Conservation (phyloP, 1,140 invertebrate genomes). For the Batillaria attramentaria region DNA sequence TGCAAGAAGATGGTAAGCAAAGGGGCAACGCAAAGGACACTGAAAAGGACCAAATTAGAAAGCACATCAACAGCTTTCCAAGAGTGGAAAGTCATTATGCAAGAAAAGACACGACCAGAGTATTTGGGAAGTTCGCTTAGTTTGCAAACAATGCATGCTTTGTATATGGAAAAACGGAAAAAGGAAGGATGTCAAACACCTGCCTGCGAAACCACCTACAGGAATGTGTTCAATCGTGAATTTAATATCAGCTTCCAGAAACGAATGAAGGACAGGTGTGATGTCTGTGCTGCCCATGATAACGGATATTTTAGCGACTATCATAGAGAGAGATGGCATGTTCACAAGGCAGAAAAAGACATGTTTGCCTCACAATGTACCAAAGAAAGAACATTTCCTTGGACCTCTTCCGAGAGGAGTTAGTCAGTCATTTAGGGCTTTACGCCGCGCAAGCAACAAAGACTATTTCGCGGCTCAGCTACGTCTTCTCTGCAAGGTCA, state of each 20-base stretch:
- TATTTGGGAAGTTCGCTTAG: not conserved
- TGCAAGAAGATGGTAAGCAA: not conserved
- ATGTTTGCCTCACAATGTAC: not conserved
- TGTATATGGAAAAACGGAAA: not conserved
- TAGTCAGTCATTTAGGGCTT: no score
- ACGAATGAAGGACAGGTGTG: not conserved
- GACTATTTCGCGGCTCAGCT: no score
- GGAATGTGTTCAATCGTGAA: not conserved
- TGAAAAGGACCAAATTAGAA: not conserved
- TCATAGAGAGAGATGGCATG: not conserved
- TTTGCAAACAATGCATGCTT: not conserved
- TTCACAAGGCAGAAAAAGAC: not conserved
- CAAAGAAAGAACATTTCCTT: not conserved
- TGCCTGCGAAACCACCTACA: not conserved
- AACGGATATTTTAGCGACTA: not conserved
- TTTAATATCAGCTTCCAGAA: constrained; percentile 12
- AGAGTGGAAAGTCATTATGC: not conserved
- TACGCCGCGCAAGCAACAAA: no score
- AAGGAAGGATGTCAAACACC: not conserved
- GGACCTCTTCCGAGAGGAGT: not conserved
- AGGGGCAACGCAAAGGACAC: not conserved
- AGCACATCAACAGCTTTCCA: not conserved
- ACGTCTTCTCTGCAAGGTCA: no score
- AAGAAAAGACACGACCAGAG: not conserved
- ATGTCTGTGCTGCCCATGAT: not conserved